Evolutionary conservation across 2,797 vertebrate genomes (phyloP).

Genomic region (Rhabdophis nuchalis): DNA sequence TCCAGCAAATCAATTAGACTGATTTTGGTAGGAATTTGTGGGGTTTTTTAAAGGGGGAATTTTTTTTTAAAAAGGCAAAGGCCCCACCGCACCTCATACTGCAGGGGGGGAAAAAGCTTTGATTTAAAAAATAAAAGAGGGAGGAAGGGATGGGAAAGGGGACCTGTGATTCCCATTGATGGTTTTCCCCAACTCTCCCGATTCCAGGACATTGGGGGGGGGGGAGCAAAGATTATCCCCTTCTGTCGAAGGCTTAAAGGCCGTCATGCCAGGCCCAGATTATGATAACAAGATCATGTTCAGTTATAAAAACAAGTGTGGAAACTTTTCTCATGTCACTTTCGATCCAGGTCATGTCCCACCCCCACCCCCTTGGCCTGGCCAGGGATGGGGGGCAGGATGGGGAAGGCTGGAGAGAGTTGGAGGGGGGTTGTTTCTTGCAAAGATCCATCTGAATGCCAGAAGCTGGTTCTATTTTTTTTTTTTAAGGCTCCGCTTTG

Average conservation of each 20-base stretch:
- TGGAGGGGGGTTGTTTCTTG: conserved; percentile 55
- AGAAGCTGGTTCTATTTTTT: conserved; percentile 29
- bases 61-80: too few relatives aligned
- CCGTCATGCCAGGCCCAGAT: conserved; percentile 89
- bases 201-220: conserved; percentile 85
- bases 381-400: background rate
- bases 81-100: conserved; percentile 32
- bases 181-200: conserved; percentile 81
- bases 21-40: conserved; percentile 83
- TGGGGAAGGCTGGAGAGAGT: background rate
- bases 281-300: conserved; percentile 99
- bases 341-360: conserved; percentile 77
- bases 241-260: conserved; percentile 85
- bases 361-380: background rate
- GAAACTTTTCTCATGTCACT: conserved; percentile 99
- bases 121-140: background rate
- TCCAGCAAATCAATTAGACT: conserved; percentile 73
- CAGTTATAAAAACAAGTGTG: conserved; percentile 94
- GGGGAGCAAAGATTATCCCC: conserved; percentile 94
- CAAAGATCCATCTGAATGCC: conserved; percentile 73
- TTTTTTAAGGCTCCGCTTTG: conserved; percentile 85
- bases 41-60: too few relatives aligned
- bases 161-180: conserved; percentile 80
- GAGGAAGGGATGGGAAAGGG: conserved; percentile 31
- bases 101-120: conserved; percentile 74